Evolutionary conservation across 2,888 invertebrate species (phyloP).

Genomic region (Aplocera efformata): DNA sequence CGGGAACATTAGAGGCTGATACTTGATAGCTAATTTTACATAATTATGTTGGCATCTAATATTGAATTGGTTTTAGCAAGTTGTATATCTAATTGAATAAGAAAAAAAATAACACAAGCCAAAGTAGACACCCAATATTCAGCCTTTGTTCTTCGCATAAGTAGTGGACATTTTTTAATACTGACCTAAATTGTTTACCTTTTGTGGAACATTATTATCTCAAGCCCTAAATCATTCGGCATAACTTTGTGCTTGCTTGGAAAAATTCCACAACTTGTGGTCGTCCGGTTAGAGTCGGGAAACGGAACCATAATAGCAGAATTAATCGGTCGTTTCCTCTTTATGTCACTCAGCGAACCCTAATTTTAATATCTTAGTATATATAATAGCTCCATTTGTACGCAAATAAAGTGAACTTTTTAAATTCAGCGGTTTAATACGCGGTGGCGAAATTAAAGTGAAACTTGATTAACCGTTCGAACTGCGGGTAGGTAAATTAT

Average conservation of each 20-base stretch:
- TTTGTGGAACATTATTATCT: conserved; percentile 32
- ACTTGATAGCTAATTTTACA: no score
- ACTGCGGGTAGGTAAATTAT: no score
- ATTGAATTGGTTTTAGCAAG: no score
- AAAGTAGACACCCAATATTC: conserved; percentile 15
- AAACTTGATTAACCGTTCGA: no score
- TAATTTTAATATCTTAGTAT: conserved; percentile 17
- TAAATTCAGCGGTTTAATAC: conserved; percentile 1
- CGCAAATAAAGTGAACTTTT: conserved; percentile 7
- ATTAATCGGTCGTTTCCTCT: conserved; percentile 26
- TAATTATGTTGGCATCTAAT: no score
- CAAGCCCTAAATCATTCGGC: conserved; percentile 31
- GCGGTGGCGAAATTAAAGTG: no score
- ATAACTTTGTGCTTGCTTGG: conserved; percentile 23
- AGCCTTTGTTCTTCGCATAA: conserved; percentile 23
- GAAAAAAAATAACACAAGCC: no score
- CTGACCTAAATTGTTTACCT: conserved; percentile 45
- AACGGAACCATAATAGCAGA: conserved; percentile 19
- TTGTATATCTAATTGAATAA: no score
- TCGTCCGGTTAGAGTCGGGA: conserved; percentile 18
- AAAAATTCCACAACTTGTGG: conserved; percentile 29
- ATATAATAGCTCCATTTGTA: conserved; percentile 26
- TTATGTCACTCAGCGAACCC: conserved; percentile 24
- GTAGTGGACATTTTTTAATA: conserved; percentile 33
- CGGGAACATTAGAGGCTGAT: no score